These are phyloP conservation scores for Oopsacas minuta DNA, from an alignment of 37 sponge, comb jelly and placozoan species.

Conservation along the genomic window DNA sequence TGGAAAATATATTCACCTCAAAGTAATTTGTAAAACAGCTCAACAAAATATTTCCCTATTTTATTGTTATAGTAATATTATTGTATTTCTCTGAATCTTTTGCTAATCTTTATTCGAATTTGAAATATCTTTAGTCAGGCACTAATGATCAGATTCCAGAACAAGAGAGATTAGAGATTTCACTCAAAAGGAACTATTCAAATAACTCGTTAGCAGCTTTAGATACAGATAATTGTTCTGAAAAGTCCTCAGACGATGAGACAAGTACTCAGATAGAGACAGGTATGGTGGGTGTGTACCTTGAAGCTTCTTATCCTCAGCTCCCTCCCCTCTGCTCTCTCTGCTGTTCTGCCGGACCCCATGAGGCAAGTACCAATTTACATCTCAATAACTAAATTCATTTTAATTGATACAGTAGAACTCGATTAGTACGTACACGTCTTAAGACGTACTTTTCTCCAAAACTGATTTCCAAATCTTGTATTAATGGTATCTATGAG, in stretches of 20 bases:
- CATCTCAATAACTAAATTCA: not conserved
- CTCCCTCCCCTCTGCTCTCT: not conserved
- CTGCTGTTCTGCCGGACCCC: not conserved
- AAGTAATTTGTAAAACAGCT: too few species aligned
- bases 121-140: too few species aligned
- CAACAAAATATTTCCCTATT: too few species aligned
- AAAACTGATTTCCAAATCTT: not conserved
- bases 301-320: conserved; percentile 12
- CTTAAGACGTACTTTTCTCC: not conserved
- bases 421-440: not conserved
- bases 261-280: not conserved
- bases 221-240: not conserved
- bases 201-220: not conserved
- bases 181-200: too few species aligned
- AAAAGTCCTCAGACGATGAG: not conserved
- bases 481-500: not conserved
- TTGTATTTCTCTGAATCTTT: too few species aligned
- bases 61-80: too few species aligned
- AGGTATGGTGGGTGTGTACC: not conserved
- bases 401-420: not conserved
- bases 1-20: too few species aligned
- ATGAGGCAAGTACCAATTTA: not conserved
- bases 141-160: too few species aligned
- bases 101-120: too few species aligned
- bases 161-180: too few species aligned